Conservation (phyloP, 2,113 vertebrate genomes). For the Hypomesus transpacificus region DNA sequence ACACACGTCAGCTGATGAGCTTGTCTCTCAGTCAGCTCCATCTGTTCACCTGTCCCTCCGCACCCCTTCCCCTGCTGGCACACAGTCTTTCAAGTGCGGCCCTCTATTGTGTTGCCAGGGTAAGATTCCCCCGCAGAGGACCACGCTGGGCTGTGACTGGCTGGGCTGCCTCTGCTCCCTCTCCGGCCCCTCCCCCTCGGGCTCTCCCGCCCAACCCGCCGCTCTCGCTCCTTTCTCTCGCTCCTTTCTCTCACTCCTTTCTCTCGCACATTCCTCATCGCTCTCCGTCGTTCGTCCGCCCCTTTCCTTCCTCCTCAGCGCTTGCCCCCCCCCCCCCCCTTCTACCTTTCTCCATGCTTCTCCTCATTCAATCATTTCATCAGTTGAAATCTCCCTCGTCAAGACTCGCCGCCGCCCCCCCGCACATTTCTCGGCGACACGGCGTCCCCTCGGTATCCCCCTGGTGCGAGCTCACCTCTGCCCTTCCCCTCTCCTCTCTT, state of each 20-base stretch:
- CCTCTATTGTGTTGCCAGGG: constrained; percentile 72
- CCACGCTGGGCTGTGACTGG: constrained; percentile 60
- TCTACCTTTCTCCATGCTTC: constrained; percentile 8
- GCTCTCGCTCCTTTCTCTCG: constrained; percentile 37
- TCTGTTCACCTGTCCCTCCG: constrained; percentile 70
- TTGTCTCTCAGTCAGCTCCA: constrained; percentile 63
- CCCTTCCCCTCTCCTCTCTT: constrained; percentile 6
- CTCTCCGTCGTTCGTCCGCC: constrained; percentile 21
- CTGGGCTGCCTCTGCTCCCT: constrained; percentile 40
- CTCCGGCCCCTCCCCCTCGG: constrained; percentile 51
- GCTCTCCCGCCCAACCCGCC: constrained; percentile 41
- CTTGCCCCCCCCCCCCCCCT: constrained; percentile 8
- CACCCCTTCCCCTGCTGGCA: constrained; percentile 40
- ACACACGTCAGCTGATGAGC: constrained; percentile 56
- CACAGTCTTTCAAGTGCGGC: constrained; percentile 41
- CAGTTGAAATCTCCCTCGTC: not conserved
- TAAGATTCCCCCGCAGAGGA: constrained; percentile 70
- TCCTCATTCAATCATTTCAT: not conserved
- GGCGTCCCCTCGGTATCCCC: constrained; percentile 16
- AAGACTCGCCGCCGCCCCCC: not conserved
- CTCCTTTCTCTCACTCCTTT: no score
- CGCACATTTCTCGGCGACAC: not conserved
- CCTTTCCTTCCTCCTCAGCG: constrained; percentile 1
- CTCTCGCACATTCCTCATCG: constrained; percentile 13
- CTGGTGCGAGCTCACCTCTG: not conserved